A percentile compares a stretch with the other conserved stretches of the same genome.
These are phyloP conservation scores for Phrixothrix hirtus DNA, from an alignment of 2,888 invertebrate species.

Conservation along the genomic window DNA sequence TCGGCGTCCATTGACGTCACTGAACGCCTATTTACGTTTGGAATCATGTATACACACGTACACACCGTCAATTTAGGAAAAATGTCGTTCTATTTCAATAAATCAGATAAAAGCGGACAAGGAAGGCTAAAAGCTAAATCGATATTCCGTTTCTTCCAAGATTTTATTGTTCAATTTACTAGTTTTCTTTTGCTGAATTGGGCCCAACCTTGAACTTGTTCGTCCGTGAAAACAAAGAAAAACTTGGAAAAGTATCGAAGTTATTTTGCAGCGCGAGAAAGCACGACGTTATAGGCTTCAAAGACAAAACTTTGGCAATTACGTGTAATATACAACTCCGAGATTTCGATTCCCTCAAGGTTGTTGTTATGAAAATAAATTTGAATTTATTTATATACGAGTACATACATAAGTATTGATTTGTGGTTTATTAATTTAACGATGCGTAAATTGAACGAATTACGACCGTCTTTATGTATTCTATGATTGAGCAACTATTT, in stretches of 20 bases:
- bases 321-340: conserved; percentile 3
- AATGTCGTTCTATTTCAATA: too few species aligned
- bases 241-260: background rate
- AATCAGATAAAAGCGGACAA: too few species aligned
- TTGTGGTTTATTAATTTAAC: too few species aligned
- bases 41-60: conserved; percentile 5
- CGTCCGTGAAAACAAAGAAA: conserved; percentile 10
- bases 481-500: too few species aligned
- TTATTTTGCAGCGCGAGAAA: background rate
- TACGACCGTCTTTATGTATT: too few species aligned
- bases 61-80: conserved; percentile 4
- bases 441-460: too few species aligned
- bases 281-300: conserved; percentile 4
- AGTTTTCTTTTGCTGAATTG: conserved; percentile 10
- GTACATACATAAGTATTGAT: too few species aligned
- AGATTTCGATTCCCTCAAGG: conserved; percentile 4
- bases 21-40: conserved; percentile 23
- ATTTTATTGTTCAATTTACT: conserved; percentile 13
- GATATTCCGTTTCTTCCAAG: background rate
- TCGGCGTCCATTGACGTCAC: conserved; percentile 29
- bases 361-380: background rate
- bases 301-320: conserved; percentile 8
- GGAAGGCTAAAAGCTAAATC: too few species aligned
- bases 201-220: conserved; percentile 19
- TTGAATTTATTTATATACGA: too few species aligned